Conservation (phyloP, 2,113 vertebrate genomes). For the Cynoglossus semilaevis region DNA sequence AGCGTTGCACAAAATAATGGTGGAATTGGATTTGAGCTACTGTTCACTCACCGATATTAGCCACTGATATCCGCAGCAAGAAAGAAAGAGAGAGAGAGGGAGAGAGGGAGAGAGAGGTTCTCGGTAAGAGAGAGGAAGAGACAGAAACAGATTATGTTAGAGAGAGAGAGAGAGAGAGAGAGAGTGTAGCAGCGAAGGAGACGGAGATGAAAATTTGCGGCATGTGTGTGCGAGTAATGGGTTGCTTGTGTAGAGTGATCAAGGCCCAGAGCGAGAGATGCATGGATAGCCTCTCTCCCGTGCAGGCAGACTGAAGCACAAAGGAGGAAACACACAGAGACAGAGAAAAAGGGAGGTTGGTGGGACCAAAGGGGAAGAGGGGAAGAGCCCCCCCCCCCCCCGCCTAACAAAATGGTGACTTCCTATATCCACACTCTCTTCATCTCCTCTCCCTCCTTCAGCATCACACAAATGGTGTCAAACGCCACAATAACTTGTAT, state of each 20-base stretch:
- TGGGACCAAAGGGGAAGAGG: conserved; percentile 28
- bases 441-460: conserved; percentile 16
- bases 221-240: conserved; percentile 81
- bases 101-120: too few relatives aligned
- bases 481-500: conserved; percentile 67
- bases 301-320: too few relatives aligned
- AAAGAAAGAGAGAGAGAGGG: too few relatives aligned
- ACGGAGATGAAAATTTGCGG: conserved; percentile 88
- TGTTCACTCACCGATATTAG: conserved; percentile 92
- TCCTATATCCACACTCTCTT: conserved; percentile 43
- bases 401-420: conserved; percentile 65
- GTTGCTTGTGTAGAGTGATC: conserved; percentile 87
- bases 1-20: too few relatives aligned
- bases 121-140: too few relatives aligned
- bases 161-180: too few relatives aligned
- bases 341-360: conserved; percentile 31
- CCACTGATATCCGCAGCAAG: too few relatives aligned
- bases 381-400: conserved; percentile 17
- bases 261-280: conserved; percentile 82
- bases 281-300: conserved; percentile 83
- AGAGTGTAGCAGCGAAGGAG: conserved; percentile 78
- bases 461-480: conserved; percentile 56
- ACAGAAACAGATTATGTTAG: too few relatives aligned
- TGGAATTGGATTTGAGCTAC: conserved; percentile 74
- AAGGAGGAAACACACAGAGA: conserved; percentile 51